A percentile compares a stretch with the other conserved stretches of the same genome.
Evolutionary conservation across 2,797 vertebrate genomes (phyloP).

Genomic region (Pterois miles): DNA sequence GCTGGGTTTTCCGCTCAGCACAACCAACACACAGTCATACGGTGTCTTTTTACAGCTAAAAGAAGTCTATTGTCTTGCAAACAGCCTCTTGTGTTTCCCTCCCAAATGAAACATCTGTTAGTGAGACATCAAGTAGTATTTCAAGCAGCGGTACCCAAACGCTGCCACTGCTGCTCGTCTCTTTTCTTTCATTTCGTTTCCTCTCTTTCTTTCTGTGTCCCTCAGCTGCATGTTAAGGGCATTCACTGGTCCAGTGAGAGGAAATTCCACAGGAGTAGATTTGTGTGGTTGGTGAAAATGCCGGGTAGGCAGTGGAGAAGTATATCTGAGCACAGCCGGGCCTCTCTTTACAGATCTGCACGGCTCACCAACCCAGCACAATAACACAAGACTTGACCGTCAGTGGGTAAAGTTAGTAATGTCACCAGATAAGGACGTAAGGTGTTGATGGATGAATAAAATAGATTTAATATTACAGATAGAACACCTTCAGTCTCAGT

Average conservation of each 20-base stretch:
- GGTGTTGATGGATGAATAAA: neutral
- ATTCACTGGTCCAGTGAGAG: slow-evolving; percentile 68
- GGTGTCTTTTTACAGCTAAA: neutral
- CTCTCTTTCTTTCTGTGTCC: slow-evolving; percentile 23
- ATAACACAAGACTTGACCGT: neutral
- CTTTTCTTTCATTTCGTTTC: slow-evolving; percentile 7
- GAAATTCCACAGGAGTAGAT: slow-evolving; percentile 78
- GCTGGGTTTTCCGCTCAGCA: slow-evolving; percentile 26
- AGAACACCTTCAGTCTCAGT: neutral
- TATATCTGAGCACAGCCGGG: slow-evolving; percentile 51
- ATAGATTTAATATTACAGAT: neutral
- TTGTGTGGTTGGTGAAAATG: slow-evolving; percentile 79
- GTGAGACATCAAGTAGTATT: neutral
- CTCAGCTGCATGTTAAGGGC: slow-evolving; percentile 47
- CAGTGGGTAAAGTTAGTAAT: neutral
- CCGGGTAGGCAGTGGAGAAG: slow-evolving; percentile 58
- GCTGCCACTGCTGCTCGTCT: neutral
- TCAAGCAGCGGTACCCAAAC: neutral
- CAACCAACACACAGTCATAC: slow-evolving; percentile 13
- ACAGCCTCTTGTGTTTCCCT: neutral
- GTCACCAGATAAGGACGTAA: neutral
- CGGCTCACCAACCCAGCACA: slow-evolving; percentile 4
- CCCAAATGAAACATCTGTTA: neutral
- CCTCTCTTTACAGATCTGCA: slow-evolving; percentile 36
- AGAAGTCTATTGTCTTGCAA: slow-evolving; percentile 8